Evolutionary conservation across 2,888 invertebrate species (phyloP).

Genomic region (Stramonita haemastoma): DNA sequence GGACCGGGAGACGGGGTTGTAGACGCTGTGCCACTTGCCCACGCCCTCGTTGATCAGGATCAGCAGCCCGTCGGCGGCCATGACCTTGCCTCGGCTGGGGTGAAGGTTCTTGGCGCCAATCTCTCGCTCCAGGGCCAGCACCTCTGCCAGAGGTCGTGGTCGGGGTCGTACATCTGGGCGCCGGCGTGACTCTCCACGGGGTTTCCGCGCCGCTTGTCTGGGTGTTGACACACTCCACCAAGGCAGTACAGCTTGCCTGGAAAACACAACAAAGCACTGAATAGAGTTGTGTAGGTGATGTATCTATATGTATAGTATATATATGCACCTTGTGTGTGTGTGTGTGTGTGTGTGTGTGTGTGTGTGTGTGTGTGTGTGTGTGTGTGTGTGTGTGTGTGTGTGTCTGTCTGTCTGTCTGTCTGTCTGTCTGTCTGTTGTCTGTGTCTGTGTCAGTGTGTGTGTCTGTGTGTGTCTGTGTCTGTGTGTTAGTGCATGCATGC

Average conservation of each 20-base stretch:
- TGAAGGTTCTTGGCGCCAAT: conserved; percentile 29
- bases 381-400: no score
- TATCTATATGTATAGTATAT: no score
- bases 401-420: no score
- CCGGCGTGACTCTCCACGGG: conserved; percentile 35
- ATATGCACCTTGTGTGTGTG: no score
- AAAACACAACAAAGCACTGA: not conserved
- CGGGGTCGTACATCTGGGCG: conserved; percentile 43
- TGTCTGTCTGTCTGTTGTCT: no score
- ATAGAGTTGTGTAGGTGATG: not conserved
- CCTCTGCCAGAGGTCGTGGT: conserved; percentile 44
- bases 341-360: no score
- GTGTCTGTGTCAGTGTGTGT: no score
- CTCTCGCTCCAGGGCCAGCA: conserved; percentile 34
- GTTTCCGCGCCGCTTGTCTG: not conserved
- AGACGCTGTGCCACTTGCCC: conserved; percentile 42
- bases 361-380: no score
- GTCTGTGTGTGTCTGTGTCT: no score
- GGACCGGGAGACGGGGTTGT: conserved; percentile 45
- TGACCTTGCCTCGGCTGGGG: conserved; percentile 33
- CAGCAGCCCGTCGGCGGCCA: conserved; percentile 43
- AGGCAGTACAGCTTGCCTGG: conserved; percentile 44
- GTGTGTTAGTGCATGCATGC: no score
- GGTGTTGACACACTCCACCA: conserved; percentile 42
- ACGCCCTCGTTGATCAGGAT: conserved; percentile 38